Base-by-base conservation (phyloP, 2,888 invertebrate genomes). In the Aspidapion aeneum region DNA sequence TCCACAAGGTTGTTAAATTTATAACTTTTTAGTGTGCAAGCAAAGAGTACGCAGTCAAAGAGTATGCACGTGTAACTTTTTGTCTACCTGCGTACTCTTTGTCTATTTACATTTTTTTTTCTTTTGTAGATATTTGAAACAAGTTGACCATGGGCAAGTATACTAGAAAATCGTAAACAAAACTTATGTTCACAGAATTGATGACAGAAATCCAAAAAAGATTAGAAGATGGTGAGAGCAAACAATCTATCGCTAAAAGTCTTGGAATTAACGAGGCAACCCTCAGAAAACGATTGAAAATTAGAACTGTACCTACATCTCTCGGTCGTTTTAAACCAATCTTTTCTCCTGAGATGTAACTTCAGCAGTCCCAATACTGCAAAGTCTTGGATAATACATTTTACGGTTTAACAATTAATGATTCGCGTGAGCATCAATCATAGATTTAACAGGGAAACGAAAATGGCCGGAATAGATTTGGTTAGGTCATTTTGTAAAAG, bases 291-390 rank as follows among this genome's bases (percentile, higher is more conserved):
- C 20, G 55, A 7, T 18, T 62, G 20, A 50, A 57, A 21, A 18
- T 21, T 9, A 57, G 52, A 18, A 51, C 57, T 21, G 19, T 62
- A 12, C 62, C 58, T n/a, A 61, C 1, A 35, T 50, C 51, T 57
- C 57, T 62, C 18, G 57, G 62, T 5, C 57, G 62, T 18, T 63
- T 63, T 48, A 58, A 21, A 59, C 59, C 55, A 22, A 20, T 63
- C 2, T 63, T 63, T 19, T n/a, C 54, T 18, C 12, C 54, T 17
- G 59, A 63, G 21, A 63, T 55, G 58, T 48, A 63, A 59, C 5
- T 2, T 2, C 35, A 63, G 16, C 19, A 48, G 17, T 17, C 54
- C 18, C 9, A 51, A 21, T 35, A 60, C 56, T 57, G 62, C 21
- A 57, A 51, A 57, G 57, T 57, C 12, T 50, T 62, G 21, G 62